These are phyloP conservation scores for Micoletzkya japonica DNA, from an alignment of 2,888 invertebrate species.

Conservation along the genomic window DNA sequence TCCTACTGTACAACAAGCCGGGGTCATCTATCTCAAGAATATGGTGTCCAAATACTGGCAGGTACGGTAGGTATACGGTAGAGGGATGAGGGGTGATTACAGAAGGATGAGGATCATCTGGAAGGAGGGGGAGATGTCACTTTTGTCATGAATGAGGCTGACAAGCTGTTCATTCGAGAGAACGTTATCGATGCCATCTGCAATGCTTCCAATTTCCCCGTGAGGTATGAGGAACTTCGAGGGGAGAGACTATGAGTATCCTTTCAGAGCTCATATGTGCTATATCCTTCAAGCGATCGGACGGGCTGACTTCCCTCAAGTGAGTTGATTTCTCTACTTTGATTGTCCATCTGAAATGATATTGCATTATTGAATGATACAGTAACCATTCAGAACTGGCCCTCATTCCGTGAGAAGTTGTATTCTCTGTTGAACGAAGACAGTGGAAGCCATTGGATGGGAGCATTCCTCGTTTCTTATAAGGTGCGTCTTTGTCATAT, in stretches of 20 bases:
- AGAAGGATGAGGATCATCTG: slow-evolving; percentile 16
- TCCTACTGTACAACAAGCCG: slow-evolving; percentile 73
- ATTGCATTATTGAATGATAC: not conserved
- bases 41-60: slow-evolving; percentile 84
- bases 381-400: slow-evolving; percentile 36
- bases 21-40: slow-evolving; percentile 95
- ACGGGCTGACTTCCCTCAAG: slow-evolving; percentile 88
- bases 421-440: slow-evolving; percentile 80
- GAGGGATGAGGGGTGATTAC: not conserved
- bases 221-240: not conserved
- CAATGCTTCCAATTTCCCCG: slow-evolving; percentile 24
- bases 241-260: too few relatives aligned
- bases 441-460: slow-evolving; percentile 68
- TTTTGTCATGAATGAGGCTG: slow-evolving; percentile 93
- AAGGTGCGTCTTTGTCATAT: slow-evolving; percentile 67
- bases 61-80: slow-evolving; percentile 56
- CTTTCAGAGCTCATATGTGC: slow-evolving; percentile 79
- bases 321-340: slow-evolving; percentile 75
- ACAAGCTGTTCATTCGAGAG: slow-evolving; percentile 86
- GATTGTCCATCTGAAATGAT: not conserved
- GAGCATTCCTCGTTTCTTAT: slow-evolving; percentile 85
- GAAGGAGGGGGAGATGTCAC: too few relatives aligned
- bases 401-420: slow-evolving; percentile 76
- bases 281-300: slow-evolving; percentile 90
- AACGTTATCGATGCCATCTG: slow-evolving; percentile 88